These are phyloP conservation scores for Eubasilissa splendida DNA, from an alignment of 2,888 invertebrate genomes.

Conservation along the genomic window DNA sequence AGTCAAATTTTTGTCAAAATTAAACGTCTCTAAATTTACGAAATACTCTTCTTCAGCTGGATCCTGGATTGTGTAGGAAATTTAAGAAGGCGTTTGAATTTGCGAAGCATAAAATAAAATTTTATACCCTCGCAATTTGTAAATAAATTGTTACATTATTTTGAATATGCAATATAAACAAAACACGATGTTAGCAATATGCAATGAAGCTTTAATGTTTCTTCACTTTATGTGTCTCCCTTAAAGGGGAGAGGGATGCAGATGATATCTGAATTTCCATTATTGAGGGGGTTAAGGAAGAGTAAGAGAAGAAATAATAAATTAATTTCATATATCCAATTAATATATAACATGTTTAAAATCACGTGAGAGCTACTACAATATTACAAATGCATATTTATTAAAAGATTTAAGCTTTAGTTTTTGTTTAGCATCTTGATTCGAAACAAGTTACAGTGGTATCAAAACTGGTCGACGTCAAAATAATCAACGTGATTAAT, in stretches of 20 bases:
- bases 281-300: neutral
- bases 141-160: constrained; percentile 51
- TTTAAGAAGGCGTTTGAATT: constrained; percentile 10
- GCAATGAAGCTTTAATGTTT: constrained; percentile 50
- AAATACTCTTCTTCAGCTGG: neutral
- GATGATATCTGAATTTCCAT: neutral
- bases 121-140: constrained; percentile 46
- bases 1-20: too few species aligned
- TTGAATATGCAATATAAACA: constrained; percentile 50
- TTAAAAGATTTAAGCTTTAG: too few species aligned
- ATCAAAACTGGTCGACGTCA: too few species aligned
- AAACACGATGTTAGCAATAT: constrained; percentile 48
- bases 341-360: too few species aligned
- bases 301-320: constrained; percentile 11
- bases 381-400: too few species aligned
- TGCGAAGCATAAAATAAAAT: constrained; percentile 43
- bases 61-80: constrained; percentile 3
- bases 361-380: too few species aligned
- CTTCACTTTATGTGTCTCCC: constrained; percentile 37
- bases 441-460: too few species aligned
- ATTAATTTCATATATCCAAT: neutral
- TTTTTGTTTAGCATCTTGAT: too few species aligned
- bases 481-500: too few species aligned
- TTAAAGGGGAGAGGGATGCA: neutral
- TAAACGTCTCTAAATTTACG: constrained; percentile 8